Percentiles rank a stretch among this genome's conserved stretches.
Conservation (phyloP, 2,888 invertebrate species). For the Bursaphelenchus okinawaensis region DNA sequence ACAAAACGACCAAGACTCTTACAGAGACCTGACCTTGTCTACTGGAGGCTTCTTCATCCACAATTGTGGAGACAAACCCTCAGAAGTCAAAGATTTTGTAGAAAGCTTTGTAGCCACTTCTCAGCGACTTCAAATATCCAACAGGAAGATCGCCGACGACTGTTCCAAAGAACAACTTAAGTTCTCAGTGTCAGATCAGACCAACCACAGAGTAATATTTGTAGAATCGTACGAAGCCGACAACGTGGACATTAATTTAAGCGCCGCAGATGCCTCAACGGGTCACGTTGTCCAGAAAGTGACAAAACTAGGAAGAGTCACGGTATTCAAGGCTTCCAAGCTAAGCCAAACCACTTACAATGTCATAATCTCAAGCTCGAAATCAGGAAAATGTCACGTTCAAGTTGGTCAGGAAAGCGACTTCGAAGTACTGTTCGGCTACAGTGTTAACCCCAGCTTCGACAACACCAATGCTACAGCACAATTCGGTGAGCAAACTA, state of each 20-base stretch:
- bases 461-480: neutral
- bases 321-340: neutral
- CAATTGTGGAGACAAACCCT: neutral
- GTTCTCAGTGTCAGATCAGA: neutral
- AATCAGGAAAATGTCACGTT: neutral
- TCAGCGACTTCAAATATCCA: neutral
- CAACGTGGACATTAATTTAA: neutral
- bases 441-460: neutral
- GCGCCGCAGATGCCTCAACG: neutral
- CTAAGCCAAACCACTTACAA: neutral
- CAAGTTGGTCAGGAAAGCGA: constrained; percentile 10
- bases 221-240: neutral
- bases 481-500: neutral
- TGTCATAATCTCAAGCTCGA: neutral
- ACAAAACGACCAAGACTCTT: neutral
- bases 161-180: neutral
- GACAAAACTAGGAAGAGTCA: neutral
- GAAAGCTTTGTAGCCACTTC: neutral
- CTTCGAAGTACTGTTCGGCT: constrained; percentile 9
- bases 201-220: neutral
- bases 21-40: neutral
- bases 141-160: neutral
- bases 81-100: neutral
- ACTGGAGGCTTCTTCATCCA: neutral
- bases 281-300: neutral